Conservation (phyloP, 2,797 vertebrate species). For the Choloepus didactylus region DNA sequence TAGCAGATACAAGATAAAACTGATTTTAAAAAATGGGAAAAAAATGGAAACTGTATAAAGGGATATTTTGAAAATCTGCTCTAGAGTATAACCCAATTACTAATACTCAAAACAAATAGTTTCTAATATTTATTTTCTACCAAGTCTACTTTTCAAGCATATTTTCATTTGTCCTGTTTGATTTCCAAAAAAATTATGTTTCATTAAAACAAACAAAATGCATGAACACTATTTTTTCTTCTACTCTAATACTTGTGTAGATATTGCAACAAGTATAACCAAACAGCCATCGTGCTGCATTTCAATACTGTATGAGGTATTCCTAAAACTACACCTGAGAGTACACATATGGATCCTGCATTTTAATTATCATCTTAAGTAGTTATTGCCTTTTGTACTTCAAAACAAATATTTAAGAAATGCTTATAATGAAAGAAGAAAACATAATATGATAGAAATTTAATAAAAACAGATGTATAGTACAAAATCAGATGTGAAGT, state of each 20-base stretch:
- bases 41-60: background rate
- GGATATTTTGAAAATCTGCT: too few relatives aligned
- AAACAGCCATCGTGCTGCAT: background rate
- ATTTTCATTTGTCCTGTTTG: background rate
- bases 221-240: background rate
- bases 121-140: too few relatives aligned
- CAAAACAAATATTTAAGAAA: background rate
- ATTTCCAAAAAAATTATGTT: background rate
- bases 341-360: background rate
- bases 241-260: background rate
- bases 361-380: background rate
- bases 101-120: too few relatives aligned
- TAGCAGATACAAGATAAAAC: background rate
- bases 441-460: background rate
- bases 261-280: background rate
- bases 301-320: background rate
- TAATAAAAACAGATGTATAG: background rate
- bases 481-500: background rate
- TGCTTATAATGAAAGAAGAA: background rate
- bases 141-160: too few relatives aligned
- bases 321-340: background rate
- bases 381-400: background rate
- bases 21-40: background rate
- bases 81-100: too few relatives aligned
- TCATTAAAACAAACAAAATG: background rate